A percentile compares a stretch with the other conserved stretches of the same genome.
Evolutionary conservation across 2,113 vertebrate genomes (phyloP).

Genomic region (Cathartes aura): DNA sequence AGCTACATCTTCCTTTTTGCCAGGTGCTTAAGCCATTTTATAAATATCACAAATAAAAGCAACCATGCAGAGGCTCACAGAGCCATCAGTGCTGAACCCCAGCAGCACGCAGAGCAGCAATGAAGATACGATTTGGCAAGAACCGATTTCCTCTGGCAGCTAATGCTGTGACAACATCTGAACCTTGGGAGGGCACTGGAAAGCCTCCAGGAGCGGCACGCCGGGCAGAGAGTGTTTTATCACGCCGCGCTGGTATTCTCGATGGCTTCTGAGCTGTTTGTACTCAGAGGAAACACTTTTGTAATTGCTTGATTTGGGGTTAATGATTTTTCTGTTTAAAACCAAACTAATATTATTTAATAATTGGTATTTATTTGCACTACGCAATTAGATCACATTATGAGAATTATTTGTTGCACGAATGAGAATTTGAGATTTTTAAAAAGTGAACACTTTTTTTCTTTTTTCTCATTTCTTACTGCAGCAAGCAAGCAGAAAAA

Average conservation of each 20-base stretch:
- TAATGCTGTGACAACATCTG: neutral
- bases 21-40: neutral
- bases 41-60: neutral
- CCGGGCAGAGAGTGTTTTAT: neutral
- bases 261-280: neutral
- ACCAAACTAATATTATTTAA: neutral
- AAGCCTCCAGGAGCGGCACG: neutral
- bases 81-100: neutral
- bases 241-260: rapidly evolving
- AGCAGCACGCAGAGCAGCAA: neutral
- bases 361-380: neutral
- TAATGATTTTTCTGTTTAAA: slow-evolving; percentile 8
- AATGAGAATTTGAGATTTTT: neutral
- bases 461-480: neutral
- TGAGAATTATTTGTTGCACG: neutral
- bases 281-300: neutral
- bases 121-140: neutral
- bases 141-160: neutral
- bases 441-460: neutral
- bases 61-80: neutral
- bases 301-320: neutral
- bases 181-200: neutral
- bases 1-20: neutral
- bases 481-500: neutral
- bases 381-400: neutral